phyloP scores from a whole-genome alignment of 2,888 invertebrate genomes.

The Lottia scabra region DNA sequence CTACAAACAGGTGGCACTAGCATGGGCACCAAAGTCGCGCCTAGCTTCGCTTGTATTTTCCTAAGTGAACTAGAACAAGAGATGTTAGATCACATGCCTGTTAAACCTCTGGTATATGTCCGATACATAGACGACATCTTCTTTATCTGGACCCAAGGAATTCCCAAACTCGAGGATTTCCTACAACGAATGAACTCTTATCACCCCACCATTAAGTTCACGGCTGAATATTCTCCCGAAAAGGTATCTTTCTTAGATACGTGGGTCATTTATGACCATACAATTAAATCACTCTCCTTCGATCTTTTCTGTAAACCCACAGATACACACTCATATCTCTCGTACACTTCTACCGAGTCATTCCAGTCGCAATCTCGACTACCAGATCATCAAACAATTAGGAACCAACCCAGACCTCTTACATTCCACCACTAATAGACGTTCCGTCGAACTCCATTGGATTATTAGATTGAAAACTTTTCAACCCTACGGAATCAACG shows the following conservation, averaged over 20 bases:
- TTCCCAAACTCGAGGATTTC: not conserved
- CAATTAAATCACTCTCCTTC: not conserved
- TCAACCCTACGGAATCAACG: no score
- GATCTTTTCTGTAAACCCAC: not conserved
- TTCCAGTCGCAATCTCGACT: no score
- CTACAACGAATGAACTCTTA: not conserved
- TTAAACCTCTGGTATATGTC: slow-evolving; percentile 16
- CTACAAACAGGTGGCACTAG: slow-evolving; percentile 28
- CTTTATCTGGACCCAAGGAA: slow-evolving; percentile 20
- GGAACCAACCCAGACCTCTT: no score
- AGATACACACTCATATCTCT: not conserved
- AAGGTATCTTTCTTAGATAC: not conserved
- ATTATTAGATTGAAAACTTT: no score
- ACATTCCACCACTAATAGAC: no score
- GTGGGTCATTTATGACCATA: not conserved
- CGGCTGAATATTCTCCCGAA: not conserved
- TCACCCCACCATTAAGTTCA: not conserved
- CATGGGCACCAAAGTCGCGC: slow-evolving; percentile 33
- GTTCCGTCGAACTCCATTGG: no score
- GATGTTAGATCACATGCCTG: slow-evolving; percentile 5
- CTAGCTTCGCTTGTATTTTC: slow-evolving; percentile 27
- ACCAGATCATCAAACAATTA: no score
- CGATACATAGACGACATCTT: slow-evolving; percentile 32
- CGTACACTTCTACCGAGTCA: no score
- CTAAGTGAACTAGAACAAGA: slow-evolving; percentile 27